phyloP scores from a whole-genome alignment of 2,113 vertebrate genomes.

The Gymnobelideus leadbeateri region DNA sequence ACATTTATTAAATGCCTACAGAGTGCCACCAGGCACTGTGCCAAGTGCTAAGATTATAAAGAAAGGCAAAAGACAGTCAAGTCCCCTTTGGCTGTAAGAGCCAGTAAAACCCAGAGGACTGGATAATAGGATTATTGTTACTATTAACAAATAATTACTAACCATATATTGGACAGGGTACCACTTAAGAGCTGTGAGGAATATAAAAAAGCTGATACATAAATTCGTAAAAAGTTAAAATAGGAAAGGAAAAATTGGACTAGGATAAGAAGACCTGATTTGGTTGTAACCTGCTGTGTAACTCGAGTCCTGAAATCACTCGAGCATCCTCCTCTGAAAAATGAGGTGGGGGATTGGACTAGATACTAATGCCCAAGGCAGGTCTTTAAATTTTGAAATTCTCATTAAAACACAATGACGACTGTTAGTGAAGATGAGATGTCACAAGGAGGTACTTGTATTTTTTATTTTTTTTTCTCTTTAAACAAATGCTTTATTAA shows the following conservation, averaged over 20 bases:
- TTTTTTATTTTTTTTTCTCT: too few relatives aligned
- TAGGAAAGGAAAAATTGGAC: background rate
- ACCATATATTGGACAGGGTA: too few relatives aligned
- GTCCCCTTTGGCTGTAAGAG: background rate
- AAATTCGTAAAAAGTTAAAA: too few relatives aligned
- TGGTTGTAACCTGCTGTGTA: background rate
- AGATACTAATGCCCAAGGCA: background rate
- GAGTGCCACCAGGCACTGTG: background rate
- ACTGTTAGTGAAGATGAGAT: background rate
- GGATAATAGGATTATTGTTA: background rate
- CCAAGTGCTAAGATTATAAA: background rate
- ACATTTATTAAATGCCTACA: background rate
- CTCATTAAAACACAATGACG: background rate
- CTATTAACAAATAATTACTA: too few relatives aligned
- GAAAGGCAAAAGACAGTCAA: background rate
- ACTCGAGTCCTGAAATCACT: too few relatives aligned
- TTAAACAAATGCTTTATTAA: too few relatives aligned
- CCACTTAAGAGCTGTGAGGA: too few relatives aligned
- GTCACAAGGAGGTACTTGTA: background rate
- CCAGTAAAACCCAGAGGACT: background rate
- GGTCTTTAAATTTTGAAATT: background rate
- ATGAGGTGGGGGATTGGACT: background rate
- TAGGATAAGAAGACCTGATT: background rate
- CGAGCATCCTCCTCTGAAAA: background rate
- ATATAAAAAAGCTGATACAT: too few relatives aligned